Evolutionary conservation across 1,140 invertebrate genomes (phyloP).

Genomic region (Megathymus violae): DNA sequence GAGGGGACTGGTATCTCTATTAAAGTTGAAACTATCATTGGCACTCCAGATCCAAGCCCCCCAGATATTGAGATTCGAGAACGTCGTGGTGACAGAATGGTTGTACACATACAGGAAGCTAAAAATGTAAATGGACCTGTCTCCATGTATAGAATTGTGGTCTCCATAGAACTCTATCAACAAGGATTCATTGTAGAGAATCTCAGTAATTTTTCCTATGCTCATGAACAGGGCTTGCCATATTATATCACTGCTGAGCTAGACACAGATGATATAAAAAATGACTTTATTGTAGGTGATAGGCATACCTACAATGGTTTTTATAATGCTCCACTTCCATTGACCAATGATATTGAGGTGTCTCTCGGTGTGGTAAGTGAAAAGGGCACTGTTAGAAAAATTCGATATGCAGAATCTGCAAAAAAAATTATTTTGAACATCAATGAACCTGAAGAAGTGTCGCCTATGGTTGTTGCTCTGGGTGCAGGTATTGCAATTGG

Average conservation of each 20-base stretch:
- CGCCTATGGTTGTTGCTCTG: conserved; percentile 75
- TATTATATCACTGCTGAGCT: conserved; percentile 94
- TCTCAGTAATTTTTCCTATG: conserved; percentile 84
- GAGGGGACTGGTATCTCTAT: conserved; percentile 84
- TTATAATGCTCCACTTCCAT: conserved; percentile 90
- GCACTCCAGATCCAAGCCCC: conserved; percentile 87
- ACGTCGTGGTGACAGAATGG: conserved; percentile 84
- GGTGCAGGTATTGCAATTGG: conserved; percentile 79
- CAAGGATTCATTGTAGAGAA: conserved; percentile 85
- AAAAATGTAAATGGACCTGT: conserved; percentile 90
- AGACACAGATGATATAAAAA: conserved; percentile 83
- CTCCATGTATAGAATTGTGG: conserved; percentile 88
- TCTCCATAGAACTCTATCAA: conserved; percentile 86
- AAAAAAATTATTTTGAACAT: conserved; percentile 77
- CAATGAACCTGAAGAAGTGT: conserved; percentile 73
- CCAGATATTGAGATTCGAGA: conserved; percentile 85
- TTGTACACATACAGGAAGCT: conserved; percentile 85
- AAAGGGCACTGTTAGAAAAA: conserved; percentile 86
- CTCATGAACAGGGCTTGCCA: conserved; percentile 85
- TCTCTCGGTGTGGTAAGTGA: conserved; percentile 89
- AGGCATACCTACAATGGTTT: conserved; percentile 89
- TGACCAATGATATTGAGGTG: conserved; percentile 87
- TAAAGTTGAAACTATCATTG: conserved; percentile 87
- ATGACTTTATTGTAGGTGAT: conserved; percentile 91
- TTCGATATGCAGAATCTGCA: conserved; percentile 86